Conservation (phyloP, 2,797 vertebrate species). For the Tinamus major region DNA sequence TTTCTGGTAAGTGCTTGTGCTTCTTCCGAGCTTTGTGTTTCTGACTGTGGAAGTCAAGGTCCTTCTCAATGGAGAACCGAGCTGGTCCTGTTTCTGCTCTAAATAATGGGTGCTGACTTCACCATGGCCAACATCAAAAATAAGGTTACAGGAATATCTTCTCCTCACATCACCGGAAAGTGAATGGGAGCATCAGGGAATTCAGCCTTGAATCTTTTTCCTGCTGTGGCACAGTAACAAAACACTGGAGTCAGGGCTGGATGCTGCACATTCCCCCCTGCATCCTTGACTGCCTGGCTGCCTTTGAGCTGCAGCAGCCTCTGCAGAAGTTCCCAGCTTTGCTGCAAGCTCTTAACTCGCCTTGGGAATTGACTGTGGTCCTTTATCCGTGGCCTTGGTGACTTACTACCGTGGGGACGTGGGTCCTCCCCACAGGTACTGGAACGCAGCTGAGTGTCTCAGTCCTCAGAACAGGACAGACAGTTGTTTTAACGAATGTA, state of each 20-base stretch:
- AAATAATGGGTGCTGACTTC: neutral
- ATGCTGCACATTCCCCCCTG: neutral
- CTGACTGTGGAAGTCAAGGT: neutral
- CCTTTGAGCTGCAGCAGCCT: neutral
- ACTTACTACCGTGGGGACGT: neutral
- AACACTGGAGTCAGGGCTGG: neutral
- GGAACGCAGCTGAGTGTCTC: neutral
- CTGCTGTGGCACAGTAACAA: neutral
- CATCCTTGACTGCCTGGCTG: neutral
- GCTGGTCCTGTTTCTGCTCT: neutral
- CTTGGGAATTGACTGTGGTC: neutral
- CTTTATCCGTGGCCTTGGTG: neutral
- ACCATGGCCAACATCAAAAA: neutral
- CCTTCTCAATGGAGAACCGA: neutral
- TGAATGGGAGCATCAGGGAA: neutral
- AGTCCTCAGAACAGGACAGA: neutral
- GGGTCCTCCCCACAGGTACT: neutral
- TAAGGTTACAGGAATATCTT: neutral
- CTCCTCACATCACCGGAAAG: neutral
- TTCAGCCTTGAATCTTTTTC: neutral
- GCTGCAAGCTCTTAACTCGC: neutral
- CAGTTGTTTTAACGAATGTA: neutral
- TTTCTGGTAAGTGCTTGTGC: fast-evolving
- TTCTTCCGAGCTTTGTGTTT: neutral
- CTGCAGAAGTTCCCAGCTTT: neutral